phyloP scores from a whole-genome alignment of 2,888 invertebrate genomes.

The Erebia aethiops region DNA sequence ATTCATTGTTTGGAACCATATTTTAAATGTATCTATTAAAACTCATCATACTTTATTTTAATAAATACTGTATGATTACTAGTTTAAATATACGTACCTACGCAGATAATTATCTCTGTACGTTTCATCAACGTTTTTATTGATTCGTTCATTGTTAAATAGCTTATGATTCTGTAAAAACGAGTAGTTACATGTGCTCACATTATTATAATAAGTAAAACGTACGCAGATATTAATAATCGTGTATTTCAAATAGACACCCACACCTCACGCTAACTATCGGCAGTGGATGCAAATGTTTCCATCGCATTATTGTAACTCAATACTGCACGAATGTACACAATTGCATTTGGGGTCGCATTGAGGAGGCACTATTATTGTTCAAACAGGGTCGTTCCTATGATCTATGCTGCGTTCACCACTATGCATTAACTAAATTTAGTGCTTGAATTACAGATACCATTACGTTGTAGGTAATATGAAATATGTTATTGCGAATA shows the following conservation, averaged over 20 bases:
- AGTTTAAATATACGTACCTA: too few species aligned
- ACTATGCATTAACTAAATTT: conserved; percentile 44
- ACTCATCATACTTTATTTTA: too few species aligned
- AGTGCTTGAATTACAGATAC: conserved; percentile 41
- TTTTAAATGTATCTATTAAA: too few species aligned
- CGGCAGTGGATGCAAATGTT: conserved; percentile 68
- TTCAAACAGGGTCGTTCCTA: conserved; percentile 66
- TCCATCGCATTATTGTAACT: conserved; percentile 75
- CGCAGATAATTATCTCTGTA: too few species aligned
- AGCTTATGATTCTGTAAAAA: too few species aligned
- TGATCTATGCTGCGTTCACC: conserved; percentile 58
- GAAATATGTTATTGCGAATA: conserved; percentile 24
- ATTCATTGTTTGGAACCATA: too few species aligned
- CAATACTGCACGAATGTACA: conserved; percentile 78
- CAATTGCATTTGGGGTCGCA: conserved; percentile 80
- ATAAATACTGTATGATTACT: too few species aligned
- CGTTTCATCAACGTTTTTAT: too few species aligned
- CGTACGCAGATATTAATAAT: neutral
- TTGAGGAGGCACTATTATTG: conserved; percentile 67
- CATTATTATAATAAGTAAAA: too few species aligned
- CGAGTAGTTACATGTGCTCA: too few species aligned
- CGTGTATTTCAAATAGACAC: conserved; percentile 12
- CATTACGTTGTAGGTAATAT: conserved; percentile 19
- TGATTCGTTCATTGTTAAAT: too few species aligned
- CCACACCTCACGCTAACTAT: conserved; percentile 44